Percentiles rank a stretch among this genome's conserved stretches.
phyloP scores from a whole-genome alignment of 2,888 invertebrate species.

The Unio delphinus region DNA sequence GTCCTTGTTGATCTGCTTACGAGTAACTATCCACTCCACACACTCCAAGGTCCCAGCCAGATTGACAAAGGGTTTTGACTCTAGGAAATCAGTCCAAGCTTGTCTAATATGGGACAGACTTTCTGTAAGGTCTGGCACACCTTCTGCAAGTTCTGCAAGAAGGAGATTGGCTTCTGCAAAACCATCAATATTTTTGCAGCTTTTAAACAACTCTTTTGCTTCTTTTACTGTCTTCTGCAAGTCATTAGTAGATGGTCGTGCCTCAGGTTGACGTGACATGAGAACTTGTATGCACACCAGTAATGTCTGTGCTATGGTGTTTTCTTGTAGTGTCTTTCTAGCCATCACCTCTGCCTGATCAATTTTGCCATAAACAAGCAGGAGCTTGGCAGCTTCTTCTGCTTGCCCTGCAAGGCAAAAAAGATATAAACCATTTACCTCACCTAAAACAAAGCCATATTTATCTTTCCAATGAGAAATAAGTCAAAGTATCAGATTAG shows the following conservation, averaged over 20 bases:
- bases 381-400: constrained; percentile 36
- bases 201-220: constrained; percentile 29
- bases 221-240: constrained; percentile 22
- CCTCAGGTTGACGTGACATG: constrained; percentile 17
- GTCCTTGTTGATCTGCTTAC: constrained; percentile 8
- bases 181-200: constrained; percentile 19
- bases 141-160: constrained; percentile 17
- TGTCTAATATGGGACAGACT: constrained; percentile 7
- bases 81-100: constrained; percentile 37
- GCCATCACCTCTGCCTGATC: constrained; percentile 40
- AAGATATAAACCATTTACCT: not conserved
- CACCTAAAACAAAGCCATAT: too few relatives aligned
- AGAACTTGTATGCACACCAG: constrained; percentile 34
- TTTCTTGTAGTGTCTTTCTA: constrained; percentile 28
- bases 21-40: constrained; percentile 30
- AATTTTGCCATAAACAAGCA: constrained; percentile 36
- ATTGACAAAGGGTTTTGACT: constrained; percentile 33
- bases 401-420: constrained; percentile 31
- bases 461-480: too few relatives aligned
- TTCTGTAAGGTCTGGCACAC: constrained; percentile 6
- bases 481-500: too few relatives aligned
- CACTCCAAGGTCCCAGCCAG: constrained; percentile 45
- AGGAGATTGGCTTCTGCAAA: constrained; percentile 29
- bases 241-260: not conserved
- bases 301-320: constrained; percentile 39